A percentile compares a stretch with the other conserved stretches of the same genome.
Evolutionary conservation across 2,797 vertebrate genomes (phyloP).

Genomic region (Sebastes diaconus): DNA sequence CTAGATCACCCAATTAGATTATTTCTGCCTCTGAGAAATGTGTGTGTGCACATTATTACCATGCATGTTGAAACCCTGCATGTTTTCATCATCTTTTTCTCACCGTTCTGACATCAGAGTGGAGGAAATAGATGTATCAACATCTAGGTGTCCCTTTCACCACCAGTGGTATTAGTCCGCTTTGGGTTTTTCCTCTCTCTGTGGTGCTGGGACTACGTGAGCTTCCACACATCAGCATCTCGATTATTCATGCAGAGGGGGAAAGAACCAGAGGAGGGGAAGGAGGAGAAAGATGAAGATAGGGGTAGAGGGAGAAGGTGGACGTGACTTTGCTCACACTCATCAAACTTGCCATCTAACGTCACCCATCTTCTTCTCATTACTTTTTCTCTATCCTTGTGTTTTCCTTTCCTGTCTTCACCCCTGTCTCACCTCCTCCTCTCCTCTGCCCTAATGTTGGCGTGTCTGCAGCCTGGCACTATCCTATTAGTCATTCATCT

Average conservation of each 20-base stretch:
- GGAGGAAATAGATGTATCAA: not conserved
- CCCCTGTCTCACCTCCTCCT: not conserved
- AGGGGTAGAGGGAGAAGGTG: constrained; percentile 7
- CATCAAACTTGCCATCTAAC: not conserved
- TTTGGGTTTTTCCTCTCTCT: not conserved
- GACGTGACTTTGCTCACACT: constrained; percentile 44
- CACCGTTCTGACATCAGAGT: not conserved
- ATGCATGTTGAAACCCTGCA: not conserved
- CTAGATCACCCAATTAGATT: fast-evolving
- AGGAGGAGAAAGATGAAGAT: not conserved
- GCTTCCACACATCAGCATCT: constrained; percentile 43
- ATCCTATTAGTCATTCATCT: constrained; percentile 55
- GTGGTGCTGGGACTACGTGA: constrained; percentile 51
- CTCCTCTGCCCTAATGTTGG: constrained; percentile 7
- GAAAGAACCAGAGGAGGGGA: not conserved
- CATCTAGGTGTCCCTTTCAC: not conserved
- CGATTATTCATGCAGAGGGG: constrained; percentile 2
- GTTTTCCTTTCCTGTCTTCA: not conserved
- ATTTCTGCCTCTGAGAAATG: not conserved
- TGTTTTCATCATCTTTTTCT: not conserved
- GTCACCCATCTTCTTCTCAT: not conserved
- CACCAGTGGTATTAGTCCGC: not conserved
- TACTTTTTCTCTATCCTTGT: not conserved
- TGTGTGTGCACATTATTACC: not conserved
- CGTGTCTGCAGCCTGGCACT: not conserved